These are phyloP conservation scores for Lepisosteus osseus DNA, from an alignment of 2,113 vertebrate species.

Conservation along the genomic window DNA sequence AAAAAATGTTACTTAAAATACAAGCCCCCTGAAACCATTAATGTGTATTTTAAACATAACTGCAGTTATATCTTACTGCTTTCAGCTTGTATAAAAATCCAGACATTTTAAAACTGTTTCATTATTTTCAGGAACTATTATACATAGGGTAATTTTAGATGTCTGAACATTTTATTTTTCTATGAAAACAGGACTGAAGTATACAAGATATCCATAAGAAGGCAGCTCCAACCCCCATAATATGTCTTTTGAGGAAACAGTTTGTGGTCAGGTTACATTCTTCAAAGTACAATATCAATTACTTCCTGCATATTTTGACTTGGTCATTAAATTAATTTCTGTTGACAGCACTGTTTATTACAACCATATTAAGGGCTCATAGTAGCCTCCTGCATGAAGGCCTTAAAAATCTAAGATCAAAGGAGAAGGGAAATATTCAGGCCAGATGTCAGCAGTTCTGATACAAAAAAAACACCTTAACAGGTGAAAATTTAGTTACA, in stretches of 20 bases:
- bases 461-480: conserved; percentile 10
- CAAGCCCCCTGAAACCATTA: too few relatives aligned
- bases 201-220: background rate
- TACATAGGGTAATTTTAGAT: background rate
- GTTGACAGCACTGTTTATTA: conserved; percentile 15
- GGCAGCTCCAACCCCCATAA: background rate
- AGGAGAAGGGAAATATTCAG: conserved; percentile 20
- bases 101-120: background rate
- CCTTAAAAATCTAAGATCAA: conserved; percentile 21
- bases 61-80: too few relatives aligned
- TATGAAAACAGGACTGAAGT: too few relatives aligned
- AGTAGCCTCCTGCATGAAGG: background rate
- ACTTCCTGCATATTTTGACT: background rate
- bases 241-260: background rate
- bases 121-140: background rate
- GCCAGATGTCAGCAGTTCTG: conserved; percentile 19
- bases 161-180: background rate
- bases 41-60: too few relatives aligned
- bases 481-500: conserved; percentile 28
- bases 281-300: conserved; percentile 11
- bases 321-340: background rate
- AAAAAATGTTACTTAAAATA: too few relatives aligned
- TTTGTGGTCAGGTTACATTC: conserved; percentile 19
- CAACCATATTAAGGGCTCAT: background rate
- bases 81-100: too few relatives aligned